Evolutionary conservation across 2,113 vertebrate genomes (phyloP), one percentile per base, ranked within the genome.

Genomic region (Tauraco erythrolophus): DNA sequence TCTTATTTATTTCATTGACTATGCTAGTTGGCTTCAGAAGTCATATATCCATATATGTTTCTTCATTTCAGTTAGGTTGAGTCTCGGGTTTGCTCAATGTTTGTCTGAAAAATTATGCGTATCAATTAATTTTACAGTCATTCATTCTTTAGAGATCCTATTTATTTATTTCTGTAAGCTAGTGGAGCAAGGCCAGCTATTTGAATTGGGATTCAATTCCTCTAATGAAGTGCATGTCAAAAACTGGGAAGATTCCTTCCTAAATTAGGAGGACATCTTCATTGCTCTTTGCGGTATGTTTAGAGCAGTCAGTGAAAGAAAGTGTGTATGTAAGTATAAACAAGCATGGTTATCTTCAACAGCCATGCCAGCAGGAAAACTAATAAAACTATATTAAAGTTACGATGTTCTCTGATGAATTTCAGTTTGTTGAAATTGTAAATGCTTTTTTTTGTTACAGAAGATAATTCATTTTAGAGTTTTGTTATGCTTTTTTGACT

Each of bases 1-100:
- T 92, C 66, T 87, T 88, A 83, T 77, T 91, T 85, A 51, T 92
- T 96, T 93, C 93, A 85, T 51, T 91, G 61, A 27, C 87, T 78
- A 6, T 92, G 76, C 78, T 74, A 72, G 43, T 85, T 97, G 92
- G 85, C 85, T 80, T 45, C 33, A 76, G 33, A 68, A 95, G 61
- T 89, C 75, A 62, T 56, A 61, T 56, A 48, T 6, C 53, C 53
- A 39, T 58, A 30, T 41, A 89, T 88, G 90, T 79, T 88, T 76
- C 50, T 83, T 83, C 31, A 54, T 95, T 94, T 91, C 45, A 95
- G 7, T 68, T 83, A 93, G 11, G 56, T 16, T 27, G 7, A 91
- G 51, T 77, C 27, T 88, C 74, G 57, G 25, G 58, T 95, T 84
- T 92, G 33, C 46, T 62, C 50, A 68, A 30, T 46, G 6, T 90